Evolutionary conservation across 2,797 vertebrate species (phyloP).

Genomic region (Novumbra hubbsi): DNA sequence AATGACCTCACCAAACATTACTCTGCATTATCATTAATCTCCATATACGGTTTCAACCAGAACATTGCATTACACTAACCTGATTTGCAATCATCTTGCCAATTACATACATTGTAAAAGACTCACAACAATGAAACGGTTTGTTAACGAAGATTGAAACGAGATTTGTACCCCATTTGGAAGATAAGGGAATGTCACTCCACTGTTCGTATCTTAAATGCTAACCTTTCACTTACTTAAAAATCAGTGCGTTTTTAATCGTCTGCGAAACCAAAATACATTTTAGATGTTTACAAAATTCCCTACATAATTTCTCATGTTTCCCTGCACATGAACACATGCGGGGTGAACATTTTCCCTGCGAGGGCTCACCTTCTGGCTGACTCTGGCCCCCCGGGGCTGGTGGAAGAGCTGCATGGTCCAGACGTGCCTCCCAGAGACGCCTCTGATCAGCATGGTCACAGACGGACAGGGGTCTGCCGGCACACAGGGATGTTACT

Average conservation of each 20-base stretch:
- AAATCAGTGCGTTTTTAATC: background rate
- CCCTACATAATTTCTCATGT: no score
- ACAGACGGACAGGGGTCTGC: slow-evolving; percentile 86
- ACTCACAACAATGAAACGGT: background rate
- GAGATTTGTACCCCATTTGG: no score
- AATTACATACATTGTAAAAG: background rate
- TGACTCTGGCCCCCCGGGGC: slow-evolving; percentile 84
- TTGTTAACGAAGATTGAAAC: no score
- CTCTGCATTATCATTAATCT: background rate
- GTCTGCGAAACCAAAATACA: background rate
- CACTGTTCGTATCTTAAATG: no score
- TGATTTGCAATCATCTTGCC: background rate
- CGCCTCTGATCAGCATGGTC: slow-evolving; percentile 85
- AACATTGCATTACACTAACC: background rate
- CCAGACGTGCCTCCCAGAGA: slow-evolving; percentile 86
- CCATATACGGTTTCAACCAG: background rate
- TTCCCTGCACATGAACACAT: no score
- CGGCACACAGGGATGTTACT: slow-evolving; percentile 40
- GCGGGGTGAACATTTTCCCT: no score
- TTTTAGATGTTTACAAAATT: no score
- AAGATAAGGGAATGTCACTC: no score
- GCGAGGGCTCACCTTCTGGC: slow-evolving; percentile 85
- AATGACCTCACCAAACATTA: background rate
- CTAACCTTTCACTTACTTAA: no score
- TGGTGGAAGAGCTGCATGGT: slow-evolving; percentile 88